These are phyloP conservation scores for Periophthalmus magnuspinnatus DNA, from an alignment of 2,797 vertebrate species.

Conservation along the genomic window DNA sequence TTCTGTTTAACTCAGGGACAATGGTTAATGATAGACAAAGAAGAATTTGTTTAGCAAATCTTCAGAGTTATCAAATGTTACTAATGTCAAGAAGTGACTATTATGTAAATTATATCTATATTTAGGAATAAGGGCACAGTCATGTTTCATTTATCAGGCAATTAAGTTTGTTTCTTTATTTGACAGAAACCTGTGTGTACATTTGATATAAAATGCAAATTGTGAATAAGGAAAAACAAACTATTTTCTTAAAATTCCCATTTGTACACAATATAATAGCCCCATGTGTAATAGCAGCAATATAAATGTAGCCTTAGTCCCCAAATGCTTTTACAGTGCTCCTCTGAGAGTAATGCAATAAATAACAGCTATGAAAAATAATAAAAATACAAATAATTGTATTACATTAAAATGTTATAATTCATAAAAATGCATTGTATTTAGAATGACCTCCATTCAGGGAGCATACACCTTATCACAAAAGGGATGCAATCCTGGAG, in stretches of 20 bases:
- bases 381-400: not conserved
- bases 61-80: not conserved
- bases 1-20: not conserved
- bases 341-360: not conserved
- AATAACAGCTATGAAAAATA: not conserved
- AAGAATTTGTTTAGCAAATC: not conserved
- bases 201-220: not conserved
- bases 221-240: not conserved
- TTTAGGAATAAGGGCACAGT: too few relatives aligned
- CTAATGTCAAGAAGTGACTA: not conserved
- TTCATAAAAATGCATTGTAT: too few relatives aligned
- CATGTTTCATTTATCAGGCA: too few relatives aligned
- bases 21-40: not conserved
- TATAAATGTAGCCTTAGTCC: not conserved
- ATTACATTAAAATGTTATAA: not conserved
- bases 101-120: too few relatives aligned
- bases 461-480: too few relatives aligned
- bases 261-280: not conserved
- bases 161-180: not conserved
- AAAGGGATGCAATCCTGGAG: too few relatives aligned
- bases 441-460: not conserved
- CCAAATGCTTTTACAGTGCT: not conserved
- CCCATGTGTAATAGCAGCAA: not conserved
- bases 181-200: not conserved
- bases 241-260: not conserved